These are phyloP conservation scores for Acrobasis suavella DNA, from an alignment of 2,888 invertebrate species.

Conservation along the genomic window DNA sequence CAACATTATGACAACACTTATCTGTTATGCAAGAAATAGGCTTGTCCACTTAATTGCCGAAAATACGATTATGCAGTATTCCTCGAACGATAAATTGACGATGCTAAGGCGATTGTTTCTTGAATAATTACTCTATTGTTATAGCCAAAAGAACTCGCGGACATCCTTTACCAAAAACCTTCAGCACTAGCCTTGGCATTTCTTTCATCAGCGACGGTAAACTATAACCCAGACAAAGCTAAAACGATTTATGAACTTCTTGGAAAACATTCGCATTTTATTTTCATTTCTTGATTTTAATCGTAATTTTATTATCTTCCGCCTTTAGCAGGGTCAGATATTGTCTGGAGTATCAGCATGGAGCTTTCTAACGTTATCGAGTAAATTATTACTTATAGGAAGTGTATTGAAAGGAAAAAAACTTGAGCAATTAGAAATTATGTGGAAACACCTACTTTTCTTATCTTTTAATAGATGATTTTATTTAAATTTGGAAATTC, in stretches of 20 bases:
- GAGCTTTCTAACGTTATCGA: no score
- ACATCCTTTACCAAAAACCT: slow-evolving; percentile 10
- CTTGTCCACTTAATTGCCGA: background rate
- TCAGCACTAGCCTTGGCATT: slow-evolving; percentile 13
- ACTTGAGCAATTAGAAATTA: background rate
- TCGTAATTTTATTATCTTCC: background rate
- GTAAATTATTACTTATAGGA: background rate
- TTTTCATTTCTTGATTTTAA: background rate
- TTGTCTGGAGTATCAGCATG: no score
- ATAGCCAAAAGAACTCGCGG: slow-evolving; percentile 12
- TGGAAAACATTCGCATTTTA: background rate
- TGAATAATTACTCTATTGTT: slow-evolving; percentile 13
- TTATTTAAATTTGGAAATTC: slow-evolving; percentile 26
- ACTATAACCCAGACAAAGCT: background rate
- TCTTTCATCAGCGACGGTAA: slow-evolving; percentile 7
- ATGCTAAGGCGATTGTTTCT: background rate
- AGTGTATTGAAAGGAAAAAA: background rate
- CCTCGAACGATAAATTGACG: background rate
- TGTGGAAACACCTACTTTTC: background rate
- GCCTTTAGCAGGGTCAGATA: background rate
- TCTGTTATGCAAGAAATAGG: slow-evolving; percentile 2
- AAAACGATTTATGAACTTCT: background rate
- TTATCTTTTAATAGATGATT: background rate
- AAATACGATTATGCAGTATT: background rate
- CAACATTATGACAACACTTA: background rate